These are phyloP conservation scores for Ostrea denselamellosa DNA, from an alignment of 1,140 invertebrate species.

Conservation along the genomic window DNA sequence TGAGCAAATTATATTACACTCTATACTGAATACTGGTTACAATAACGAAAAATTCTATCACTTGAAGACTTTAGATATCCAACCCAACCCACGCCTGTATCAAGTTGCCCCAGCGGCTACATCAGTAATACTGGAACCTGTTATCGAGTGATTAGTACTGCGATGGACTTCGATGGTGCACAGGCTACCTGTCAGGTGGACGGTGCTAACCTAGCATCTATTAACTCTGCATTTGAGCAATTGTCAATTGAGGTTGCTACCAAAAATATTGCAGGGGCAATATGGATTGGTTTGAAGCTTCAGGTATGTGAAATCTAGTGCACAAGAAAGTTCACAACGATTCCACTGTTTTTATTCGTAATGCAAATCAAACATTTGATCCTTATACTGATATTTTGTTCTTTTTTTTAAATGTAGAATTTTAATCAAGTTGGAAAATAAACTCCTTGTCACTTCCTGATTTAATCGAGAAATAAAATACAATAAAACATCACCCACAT, in stretches of 20 bases:
- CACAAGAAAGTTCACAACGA: too few relatives aligned
- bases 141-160: neutral
- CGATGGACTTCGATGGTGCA: neutral
- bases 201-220: neutral
- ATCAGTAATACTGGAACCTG: neutral
- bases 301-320: neutral
- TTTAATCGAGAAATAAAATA: too few relatives aligned
- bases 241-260: neutral
- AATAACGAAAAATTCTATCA: neutral
- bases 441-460: too few relatives aligned
- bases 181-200: neutral
- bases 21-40: too few relatives aligned
- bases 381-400: too few relatives aligned
- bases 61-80: neutral
- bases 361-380: too few relatives aligned
- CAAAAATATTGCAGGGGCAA: neutral
- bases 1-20: too few relatives aligned
- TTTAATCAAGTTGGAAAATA: too few relatives aligned
- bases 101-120: neutral
- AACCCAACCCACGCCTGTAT: neutral
- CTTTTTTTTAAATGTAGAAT: too few relatives aligned
- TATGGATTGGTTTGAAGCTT: slow-evolving; percentile 4
- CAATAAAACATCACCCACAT: too few relatives aligned
- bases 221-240: neutral
- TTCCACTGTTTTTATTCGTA: too few relatives aligned